Base-by-base conservation (phyloP, 2,888 invertebrate genomes). In the Metalampra italica region DNA sequence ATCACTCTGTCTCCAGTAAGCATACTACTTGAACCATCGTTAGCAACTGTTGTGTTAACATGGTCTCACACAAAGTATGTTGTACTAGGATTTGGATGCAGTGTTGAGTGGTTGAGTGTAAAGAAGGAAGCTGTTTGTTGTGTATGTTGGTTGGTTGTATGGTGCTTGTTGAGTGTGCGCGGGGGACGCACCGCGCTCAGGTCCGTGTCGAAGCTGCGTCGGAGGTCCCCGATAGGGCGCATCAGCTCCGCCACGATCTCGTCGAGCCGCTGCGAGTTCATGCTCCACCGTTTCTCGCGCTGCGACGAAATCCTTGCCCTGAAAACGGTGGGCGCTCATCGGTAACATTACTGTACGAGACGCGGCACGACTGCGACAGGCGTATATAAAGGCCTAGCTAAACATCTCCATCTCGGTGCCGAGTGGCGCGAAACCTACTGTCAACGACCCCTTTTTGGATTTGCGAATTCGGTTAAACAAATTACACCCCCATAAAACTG, bases 401-500 rank as follows among this genome's bases (percentile, higher is more conserved):
- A 57, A 54, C 49, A 48, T 47, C 41, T 50, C 47, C 54, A 50
- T 53, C 49, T 53, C 9, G 11, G 57, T 22, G 3, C 22, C 22
- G 22, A 75, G 74, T 85, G 85, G 88, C 88, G 87, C 81, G 86
- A 88, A 87, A 87, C 59, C 77, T 73, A 68, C 63, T 82, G 85
- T 82, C 84, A 83, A 63, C 57, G 59, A 73, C 65, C 63, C 57
- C 54, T 59, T 69, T 78, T 78, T 74, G 69, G 69, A 77, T 75
- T 78, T 77, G 51, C 49, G 46, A 56, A 64, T 56, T 44, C 45
- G 29, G 53, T 57, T 57, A 66, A 50, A 45, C 37, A 65, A 66
- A 64, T 57, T 55, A 43, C 34, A 29, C 43, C 22, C 14, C 9
- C 1, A 42, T 43, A 45, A 46, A 34, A 41, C 22, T 47, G 41